phyloP scores from a whole-genome alignment of 2,888 invertebrate genomes.

The Zygogramma bicolorata region DNA sequence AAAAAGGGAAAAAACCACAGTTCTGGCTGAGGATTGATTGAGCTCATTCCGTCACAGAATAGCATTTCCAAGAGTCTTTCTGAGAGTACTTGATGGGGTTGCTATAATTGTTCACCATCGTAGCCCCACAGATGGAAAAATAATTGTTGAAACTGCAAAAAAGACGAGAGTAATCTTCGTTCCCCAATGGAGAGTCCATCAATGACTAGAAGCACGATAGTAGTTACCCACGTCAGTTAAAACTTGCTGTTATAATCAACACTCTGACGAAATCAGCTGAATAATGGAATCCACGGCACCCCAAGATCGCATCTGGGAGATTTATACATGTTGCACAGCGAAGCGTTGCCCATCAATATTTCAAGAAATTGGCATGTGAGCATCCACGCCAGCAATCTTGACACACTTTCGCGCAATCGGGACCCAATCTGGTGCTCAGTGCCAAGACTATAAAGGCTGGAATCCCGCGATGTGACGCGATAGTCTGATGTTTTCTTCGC shows the following conservation, averaged over 20 bases:
- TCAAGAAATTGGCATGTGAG: conserved; percentile 45
- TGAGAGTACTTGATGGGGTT: no score
- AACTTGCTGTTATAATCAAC: neutral
- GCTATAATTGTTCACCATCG: no score
- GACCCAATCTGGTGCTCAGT: neutral
- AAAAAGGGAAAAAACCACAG: no score
- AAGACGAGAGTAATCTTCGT: no score
- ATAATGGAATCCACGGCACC: neutral
- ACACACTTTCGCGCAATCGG: neutral
- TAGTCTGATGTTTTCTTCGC: neutral
- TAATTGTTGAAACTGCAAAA: no score
- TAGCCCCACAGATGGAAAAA: no score
- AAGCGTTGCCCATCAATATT: conserved; percentile 43
- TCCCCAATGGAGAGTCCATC: no score
- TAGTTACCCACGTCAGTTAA: no score
- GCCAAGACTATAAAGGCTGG: neutral
- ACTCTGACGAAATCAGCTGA: neutral
- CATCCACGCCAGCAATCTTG: conserved; percentile 16
- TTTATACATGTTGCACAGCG: conserved; percentile 30
- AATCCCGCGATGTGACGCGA: neutral
- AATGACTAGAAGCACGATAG: no score
- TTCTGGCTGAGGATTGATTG: no score
- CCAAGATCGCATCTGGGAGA: neutral
- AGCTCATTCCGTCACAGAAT: no score
- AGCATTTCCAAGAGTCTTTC: no score